A percentile compares a stretch with the other conserved stretches of the same genome.
Conservation (phyloP, 2,888 invertebrate genomes). For the Melieria picta region DNA sequence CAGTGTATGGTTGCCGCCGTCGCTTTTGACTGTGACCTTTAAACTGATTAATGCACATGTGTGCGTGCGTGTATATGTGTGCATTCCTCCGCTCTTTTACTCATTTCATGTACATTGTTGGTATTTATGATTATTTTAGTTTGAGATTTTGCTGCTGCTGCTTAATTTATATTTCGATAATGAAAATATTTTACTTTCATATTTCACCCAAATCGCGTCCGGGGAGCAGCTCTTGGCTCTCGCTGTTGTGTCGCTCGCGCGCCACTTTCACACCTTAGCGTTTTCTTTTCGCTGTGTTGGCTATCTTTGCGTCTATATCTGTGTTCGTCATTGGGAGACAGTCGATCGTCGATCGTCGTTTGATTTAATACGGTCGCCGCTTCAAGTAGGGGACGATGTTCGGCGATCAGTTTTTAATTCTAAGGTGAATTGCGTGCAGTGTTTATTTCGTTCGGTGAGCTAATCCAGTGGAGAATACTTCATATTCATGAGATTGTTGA, state of each 20-base stretch:
- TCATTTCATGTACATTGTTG: not conserved
- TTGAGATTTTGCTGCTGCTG: constrained; percentile 34
- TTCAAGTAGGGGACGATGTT: constrained; percentile 11
- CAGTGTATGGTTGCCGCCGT: not conserved
- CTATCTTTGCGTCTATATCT: no score
- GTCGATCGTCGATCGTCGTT: constrained; percentile 15
- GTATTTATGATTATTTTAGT: constrained; percentile 7
- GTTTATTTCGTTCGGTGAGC: constrained; percentile 9
- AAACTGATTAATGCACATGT: constrained; percentile 46
- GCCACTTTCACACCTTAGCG: no score
- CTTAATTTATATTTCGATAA: no score
- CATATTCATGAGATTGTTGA: constrained; percentile 11
- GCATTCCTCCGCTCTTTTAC: constrained; percentile 27
- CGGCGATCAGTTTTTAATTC: not conserved
- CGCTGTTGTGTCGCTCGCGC: no score
- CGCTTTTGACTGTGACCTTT: constrained; percentile 46
- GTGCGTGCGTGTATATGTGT: constrained; percentile 12
- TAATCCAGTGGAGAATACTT: not conserved
- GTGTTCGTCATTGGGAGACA: not conserved
- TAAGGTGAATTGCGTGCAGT: constrained; percentile 10
- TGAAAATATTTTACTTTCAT: not conserved
- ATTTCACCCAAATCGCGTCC: not conserved
- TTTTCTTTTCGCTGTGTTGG: no score
- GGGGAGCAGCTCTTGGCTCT: no score
- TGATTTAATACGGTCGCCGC: constrained; percentile 3